Evolutionary conservation across 2,888 invertebrate genomes (phyloP).

Genomic region (Trilocha varians): DNA sequence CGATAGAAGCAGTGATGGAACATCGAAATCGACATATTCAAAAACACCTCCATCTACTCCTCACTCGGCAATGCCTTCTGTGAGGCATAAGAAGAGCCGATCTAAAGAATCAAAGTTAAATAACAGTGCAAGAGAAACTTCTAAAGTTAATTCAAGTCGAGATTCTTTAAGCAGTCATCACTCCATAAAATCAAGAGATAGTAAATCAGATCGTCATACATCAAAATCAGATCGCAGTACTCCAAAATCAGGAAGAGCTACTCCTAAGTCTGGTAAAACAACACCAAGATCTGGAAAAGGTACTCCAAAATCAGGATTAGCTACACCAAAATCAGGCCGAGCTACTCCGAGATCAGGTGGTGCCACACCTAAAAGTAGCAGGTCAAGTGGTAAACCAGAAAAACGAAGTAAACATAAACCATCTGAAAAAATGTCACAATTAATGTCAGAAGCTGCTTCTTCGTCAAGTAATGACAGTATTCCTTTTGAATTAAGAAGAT

Average conservation of each 20-base stretch:
- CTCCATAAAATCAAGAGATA: conserved; percentile 63
- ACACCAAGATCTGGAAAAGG: conserved; percentile 57
- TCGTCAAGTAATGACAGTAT: conserved; percentile 75
- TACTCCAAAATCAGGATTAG: conserved; percentile 59
- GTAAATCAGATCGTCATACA: conserved; percentile 62
- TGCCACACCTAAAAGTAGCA: conserved; percentile 73
- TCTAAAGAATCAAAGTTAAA: conserved; percentile 63
- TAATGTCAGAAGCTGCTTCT: conserved; percentile 72
- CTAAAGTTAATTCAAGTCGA: conserved; percentile 61
- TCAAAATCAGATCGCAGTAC: conserved; percentile 65
- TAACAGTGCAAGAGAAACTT: conserved; percentile 47
- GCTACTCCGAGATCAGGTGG: conserved; percentile 59
- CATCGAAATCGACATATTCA: conserved; percentile 63
- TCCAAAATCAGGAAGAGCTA: conserved; percentile 59
- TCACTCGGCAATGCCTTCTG: conserved; percentile 61
- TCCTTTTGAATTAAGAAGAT: conserved; percentile 59
- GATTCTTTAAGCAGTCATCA: conserved; percentile 69
- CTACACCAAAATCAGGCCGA: conserved; percentile 60
- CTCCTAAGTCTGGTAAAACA: conserved; percentile 55
- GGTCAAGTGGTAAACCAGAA: conserved; percentile 65
- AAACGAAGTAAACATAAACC: conserved; percentile 62
- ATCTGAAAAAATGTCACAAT: conserved; percentile 67
- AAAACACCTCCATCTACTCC: conserved; percentile 67
- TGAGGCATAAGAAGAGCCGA: conserved; percentile 62
- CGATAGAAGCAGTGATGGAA: conserved; percentile 66